Conservation (phyloP, 2,797 vertebrate genomes). For the Austrolebias charrua region DNA sequence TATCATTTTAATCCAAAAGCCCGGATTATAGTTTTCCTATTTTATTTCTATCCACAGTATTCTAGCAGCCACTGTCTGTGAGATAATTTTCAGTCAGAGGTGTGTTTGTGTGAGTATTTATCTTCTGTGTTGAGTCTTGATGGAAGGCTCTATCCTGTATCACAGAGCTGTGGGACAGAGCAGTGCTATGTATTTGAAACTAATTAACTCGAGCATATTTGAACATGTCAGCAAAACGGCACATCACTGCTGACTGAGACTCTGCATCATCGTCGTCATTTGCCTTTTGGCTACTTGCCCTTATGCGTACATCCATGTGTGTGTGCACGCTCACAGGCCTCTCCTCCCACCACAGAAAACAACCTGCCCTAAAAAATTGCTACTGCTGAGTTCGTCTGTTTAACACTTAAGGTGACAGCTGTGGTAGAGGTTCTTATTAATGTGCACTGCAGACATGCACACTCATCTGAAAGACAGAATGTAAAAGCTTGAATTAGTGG, state of each 20-base stretch:
- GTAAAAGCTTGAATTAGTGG: slow-evolving; percentile 33
- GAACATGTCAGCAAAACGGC: slow-evolving; percentile 67
- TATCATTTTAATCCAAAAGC: slow-evolving; percentile 80
- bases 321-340: slow-evolving; percentile 25
- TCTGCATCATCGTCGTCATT: slow-evolving; percentile 59
- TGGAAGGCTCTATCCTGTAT: slow-evolving; percentile 16
- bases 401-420: slow-evolving; percentile 17
- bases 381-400: slow-evolving; percentile 35
- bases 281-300: slow-evolving; percentile 64
- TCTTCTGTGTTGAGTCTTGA: slow-evolving; percentile 29
- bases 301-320: slow-evolving; percentile 38
- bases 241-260: slow-evolving; percentile 61
- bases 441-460: slow-evolving; percentile 5
- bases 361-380: slow-evolving; percentile 42
- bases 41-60: slow-evolving; percentile 71
- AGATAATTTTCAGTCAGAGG: slow-evolving; percentile 51
- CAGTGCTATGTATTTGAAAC: slow-evolving; percentile 57
- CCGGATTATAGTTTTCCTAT: slow-evolving; percentile 79
- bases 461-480: slow-evolving; percentile 29
- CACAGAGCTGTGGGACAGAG: slow-evolving; percentile 35
- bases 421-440: slow-evolving; percentile 5
- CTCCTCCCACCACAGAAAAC: slow-evolving; percentile 30
- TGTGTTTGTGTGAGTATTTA: slow-evolving; percentile 20
- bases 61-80: slow-evolving; percentile 47
- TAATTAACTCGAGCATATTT: slow-evolving; percentile 71